Conservation (phyloP, 2,888 invertebrate genomes). For the Fragum sueziense region DNA sequence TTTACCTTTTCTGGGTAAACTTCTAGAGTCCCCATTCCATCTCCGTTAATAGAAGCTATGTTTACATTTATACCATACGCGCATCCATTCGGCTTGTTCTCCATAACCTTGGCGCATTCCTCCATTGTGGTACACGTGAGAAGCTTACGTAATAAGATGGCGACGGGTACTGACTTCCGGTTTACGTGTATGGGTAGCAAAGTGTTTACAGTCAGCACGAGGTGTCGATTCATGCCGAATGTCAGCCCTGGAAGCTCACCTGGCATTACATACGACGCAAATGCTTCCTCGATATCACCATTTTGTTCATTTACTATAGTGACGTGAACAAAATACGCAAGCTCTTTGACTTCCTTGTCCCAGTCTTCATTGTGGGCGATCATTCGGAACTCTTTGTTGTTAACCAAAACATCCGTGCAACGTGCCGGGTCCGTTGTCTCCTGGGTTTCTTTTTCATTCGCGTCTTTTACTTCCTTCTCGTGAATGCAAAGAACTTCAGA, state of each 20-base stretch:
- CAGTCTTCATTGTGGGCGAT: constrained; percentile 65
- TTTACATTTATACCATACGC: constrained; percentile 19
- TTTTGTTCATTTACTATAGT: constrained; percentile 36
- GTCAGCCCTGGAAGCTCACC: constrained; percentile 63
- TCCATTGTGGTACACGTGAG: background rate
- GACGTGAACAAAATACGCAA: constrained; percentile 55
- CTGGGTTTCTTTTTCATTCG: constrained; percentile 34
- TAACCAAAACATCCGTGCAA: constrained; percentile 63
- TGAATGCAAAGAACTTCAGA: constrained; percentile 56
- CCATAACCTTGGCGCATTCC: background rate
- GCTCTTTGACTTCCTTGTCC: constrained; percentile 47
- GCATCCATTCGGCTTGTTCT: constrained; percentile 7
- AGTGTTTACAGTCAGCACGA: constrained; percentile 61
- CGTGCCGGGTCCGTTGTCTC: background rate
- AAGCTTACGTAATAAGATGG: background rate
- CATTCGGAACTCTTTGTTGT: constrained; percentile 43
- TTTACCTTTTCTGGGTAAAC: constrained; percentile 9
- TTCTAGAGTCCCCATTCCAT: constrained; percentile 6
- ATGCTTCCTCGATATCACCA: constrained; percentile 28
- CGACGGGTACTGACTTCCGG: constrained; percentile 10
- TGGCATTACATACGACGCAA: constrained; percentile 51
- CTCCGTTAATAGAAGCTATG: constrained; percentile 1
- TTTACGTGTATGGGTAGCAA: constrained; percentile 49
- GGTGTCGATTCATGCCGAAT: constrained; percentile 50
- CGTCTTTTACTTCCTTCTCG: background rate